Evolutionary conservation across 2,113 vertebrate genomes (phyloP).

Genomic region (Actenoides hombroni): DNA sequence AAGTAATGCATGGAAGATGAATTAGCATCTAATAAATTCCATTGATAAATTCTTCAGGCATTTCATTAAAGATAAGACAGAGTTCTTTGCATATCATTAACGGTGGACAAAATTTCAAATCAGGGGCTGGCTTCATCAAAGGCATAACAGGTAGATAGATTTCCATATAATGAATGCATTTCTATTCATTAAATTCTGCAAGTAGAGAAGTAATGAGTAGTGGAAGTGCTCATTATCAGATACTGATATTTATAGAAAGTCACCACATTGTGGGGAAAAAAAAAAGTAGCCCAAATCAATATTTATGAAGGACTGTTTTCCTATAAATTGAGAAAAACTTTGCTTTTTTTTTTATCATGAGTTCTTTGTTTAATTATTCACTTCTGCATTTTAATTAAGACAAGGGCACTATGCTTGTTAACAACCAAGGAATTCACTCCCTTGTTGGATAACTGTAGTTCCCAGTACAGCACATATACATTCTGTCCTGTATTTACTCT

Average conservation of each 20-base stretch:
- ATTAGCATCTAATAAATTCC: slow-evolving; percentile 39
- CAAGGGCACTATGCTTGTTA: slow-evolving; percentile 16
- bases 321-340: slow-evolving; percentile 20
- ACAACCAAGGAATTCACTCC: not conserved
- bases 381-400: slow-evolving; percentile 48
- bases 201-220: slow-evolving; percentile 51
- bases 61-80: slow-evolving; percentile 63
- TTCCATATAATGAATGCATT: slow-evolving; percentile 64
- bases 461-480: not conserved
- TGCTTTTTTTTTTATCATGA: not conserved
- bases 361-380: not conserved
- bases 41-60: slow-evolving; percentile 54
- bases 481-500: not conserved
- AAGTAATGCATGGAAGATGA: slow-evolving; percentile 7
- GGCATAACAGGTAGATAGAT: slow-evolving; percentile 55
- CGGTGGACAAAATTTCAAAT: slow-evolving; percentile 55
- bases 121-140: slow-evolving; percentile 49
- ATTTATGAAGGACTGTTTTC: slow-evolving; percentile 26
- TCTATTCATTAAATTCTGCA: slow-evolving; percentile 73
- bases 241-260: slow-evolving; percentile 62
- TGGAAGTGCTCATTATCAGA: slow-evolving; percentile 46
- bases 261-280: not conserved
- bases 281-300: slow-evolving; percentile 5
- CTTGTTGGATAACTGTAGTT: not conserved
- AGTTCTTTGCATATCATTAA: slow-evolving; percentile 48